Base-by-base conservation (phyloP, 2,113 vertebrate species). In the Ceyx cyanopectus region DNA sequence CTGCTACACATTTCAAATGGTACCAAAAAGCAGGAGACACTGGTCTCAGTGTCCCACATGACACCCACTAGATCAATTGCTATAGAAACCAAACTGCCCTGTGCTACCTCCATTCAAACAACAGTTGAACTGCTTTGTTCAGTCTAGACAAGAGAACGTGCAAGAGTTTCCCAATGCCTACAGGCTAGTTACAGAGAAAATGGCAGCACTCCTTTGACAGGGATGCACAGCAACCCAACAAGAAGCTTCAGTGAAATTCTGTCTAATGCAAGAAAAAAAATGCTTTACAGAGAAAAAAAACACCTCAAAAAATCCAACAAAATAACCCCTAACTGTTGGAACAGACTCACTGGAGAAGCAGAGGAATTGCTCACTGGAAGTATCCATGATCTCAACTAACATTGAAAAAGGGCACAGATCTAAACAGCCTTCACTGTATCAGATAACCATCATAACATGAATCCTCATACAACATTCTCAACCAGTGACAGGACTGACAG, bases 141-240 rank as follows among this genome's bases (percentile, higher is more conserved):
- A 81, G 7, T 16, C 30, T 46, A 41, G 27, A 62, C 21, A 87
- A 81, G 10, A 86, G 12, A 65, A 27, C 11, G 46, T 4, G 9
- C 50, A 90, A 18, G 3, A 14, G 26, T 21, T 43, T 69, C 48
- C 34, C 29, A 84, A 7, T 17, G 14, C 24, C 29, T 81, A 51
- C 10, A 40, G 22, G 24, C 16, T 24, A 32, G 45, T 18, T 69
- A 53, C 14, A 89, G 51, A 57, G 56, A 66, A 70, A 81, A 78
- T 1, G 1, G 19, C 9, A 15, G 23, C 18, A 61, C 8, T 79
- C 17, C 23, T 45, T 74, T 69, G 45, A 79, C 37, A 81, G 50
- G 20, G 45, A 82, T 19, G 14, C 30, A 77, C 1, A 0, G 40
- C 2, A 4, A 82, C 23, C 15, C 1, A 3, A 54, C 6, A 37